These are phyloP conservation scores for Neosilurus hyrtlii DNA, from an alignment of 2,797 vertebrate species.

Conservation along the genomic window DNA sequence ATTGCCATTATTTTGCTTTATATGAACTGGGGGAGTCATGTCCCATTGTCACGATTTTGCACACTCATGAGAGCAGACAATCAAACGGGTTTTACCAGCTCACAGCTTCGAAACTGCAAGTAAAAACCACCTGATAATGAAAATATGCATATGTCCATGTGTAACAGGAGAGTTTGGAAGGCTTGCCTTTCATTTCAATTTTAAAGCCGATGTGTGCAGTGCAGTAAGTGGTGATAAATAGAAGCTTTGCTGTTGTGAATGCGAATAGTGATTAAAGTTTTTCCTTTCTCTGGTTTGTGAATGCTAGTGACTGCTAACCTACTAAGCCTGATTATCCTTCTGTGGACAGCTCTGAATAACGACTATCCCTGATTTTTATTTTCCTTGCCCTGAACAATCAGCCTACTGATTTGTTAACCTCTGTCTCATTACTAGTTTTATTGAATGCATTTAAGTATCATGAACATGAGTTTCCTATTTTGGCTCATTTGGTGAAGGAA, in stretches of 20 bases:
- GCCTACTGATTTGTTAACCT: neutral
- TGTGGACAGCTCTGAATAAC: neutral
- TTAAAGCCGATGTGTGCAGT: no score
- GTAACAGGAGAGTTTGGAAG: no score
- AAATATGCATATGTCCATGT: no score
- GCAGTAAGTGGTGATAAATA: neutral
- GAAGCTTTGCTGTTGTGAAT: neutral
- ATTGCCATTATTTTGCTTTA: no score
- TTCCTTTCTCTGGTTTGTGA: neutral
- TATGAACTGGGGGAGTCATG: no score
- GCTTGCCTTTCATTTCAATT: no score
- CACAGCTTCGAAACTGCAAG: no score
- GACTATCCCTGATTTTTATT: neutral
- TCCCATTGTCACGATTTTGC: no score
- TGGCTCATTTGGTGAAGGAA: neutral
- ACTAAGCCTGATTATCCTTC: neutral
- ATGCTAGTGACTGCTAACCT: neutral
- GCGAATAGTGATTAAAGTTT: neutral
- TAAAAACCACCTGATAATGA: no score
- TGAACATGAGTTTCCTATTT: neutral
- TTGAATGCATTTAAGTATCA: neutral
- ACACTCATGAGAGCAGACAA: no score
- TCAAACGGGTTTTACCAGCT: no score
- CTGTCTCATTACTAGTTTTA: neutral
- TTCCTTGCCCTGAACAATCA: neutral